Evolutionary conservation across 2,888 invertebrate genomes (phyloP).

Genomic region (Thereva nobilitata): DNA sequence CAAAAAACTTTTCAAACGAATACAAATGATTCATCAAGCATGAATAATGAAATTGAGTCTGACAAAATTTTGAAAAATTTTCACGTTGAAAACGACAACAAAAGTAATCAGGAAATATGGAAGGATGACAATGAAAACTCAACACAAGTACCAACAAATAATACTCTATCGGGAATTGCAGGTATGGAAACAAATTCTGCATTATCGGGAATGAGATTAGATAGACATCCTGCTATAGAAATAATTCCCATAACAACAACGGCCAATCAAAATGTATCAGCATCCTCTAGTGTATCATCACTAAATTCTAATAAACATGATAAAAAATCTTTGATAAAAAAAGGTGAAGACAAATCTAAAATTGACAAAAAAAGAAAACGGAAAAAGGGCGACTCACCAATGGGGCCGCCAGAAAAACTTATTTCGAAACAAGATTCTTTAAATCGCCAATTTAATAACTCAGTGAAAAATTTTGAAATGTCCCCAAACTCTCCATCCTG

Average conservation of each 20-base stretch:
- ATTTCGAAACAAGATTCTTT: constrained; percentile 70
- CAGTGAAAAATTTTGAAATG: too few relatives aligned
- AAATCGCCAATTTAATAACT: constrained; percentile 69
- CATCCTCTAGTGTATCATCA: constrained; percentile 86
- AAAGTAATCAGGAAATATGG: constrained; percentile 50
- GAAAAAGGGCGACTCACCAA: constrained; percentile 66
- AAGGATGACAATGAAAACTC: constrained; percentile 44
- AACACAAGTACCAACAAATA: constrained; percentile 44
- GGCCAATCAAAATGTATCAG: constrained; percentile 67
- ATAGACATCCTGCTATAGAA: constrained; percentile 78
- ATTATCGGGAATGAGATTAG: constrained; percentile 65
- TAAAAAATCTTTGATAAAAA: constrained; percentile 46
- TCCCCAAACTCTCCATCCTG: constrained; percentile 65
- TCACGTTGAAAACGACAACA: too few relatives aligned
- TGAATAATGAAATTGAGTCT: too few relatives aligned
- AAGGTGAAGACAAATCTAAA: constrained; percentile 58
- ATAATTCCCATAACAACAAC: constrained; percentile 77
- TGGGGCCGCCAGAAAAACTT: constrained; percentile 69
- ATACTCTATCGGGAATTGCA: constrained; percentile 51
- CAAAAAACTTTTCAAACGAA: constrained; percentile 14
- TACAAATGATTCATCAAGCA: constrained; percentile 45
- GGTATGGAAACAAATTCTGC: constrained; percentile 67
- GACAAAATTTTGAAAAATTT: too few relatives aligned
- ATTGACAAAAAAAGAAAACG: constrained; percentile 77
- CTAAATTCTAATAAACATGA: constrained; percentile 63